Evolutionary conservation across 2,797 vertebrate species (phyloP).

Genomic region (Enteromius anoplus): DNA sequence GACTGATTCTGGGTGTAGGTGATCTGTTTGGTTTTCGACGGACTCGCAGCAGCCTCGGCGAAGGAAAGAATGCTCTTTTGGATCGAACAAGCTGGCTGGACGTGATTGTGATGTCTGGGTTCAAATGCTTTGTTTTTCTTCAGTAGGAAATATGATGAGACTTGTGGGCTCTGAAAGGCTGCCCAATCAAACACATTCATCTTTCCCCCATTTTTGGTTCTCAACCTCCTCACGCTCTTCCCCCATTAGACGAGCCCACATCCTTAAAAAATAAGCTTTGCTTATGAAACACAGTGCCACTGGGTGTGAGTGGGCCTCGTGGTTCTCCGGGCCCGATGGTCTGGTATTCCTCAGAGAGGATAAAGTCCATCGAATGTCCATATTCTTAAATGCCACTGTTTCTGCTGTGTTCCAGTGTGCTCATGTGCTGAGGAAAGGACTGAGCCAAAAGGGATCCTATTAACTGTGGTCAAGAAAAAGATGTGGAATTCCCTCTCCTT

Average conservation of each 20-base stretch:
- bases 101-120: slow-evolving; percentile 63
- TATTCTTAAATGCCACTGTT: slow-evolving; percentile 76
- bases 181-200: slow-evolving; percentile 62
- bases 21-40: slow-evolving; percentile 59
- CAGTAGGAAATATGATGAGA: slow-evolving; percentile 62
- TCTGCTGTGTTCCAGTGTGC: slow-evolving; percentile 57
- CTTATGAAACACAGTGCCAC: slow-evolving; percentile 33
- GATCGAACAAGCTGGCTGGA: slow-evolving; percentile 58
- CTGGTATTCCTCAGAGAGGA: slow-evolving; percentile 52
- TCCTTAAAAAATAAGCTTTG: slow-evolving; percentile 38
- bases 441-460: slow-evolving; percentile 61
- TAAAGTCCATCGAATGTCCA: slow-evolving; percentile 66
- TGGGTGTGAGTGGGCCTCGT: slow-evolving; percentile 30
- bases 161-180: slow-evolving; percentile 62
- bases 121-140: slow-evolving; percentile 65
- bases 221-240: slow-evolving; percentile 51
- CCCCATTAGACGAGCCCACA: slow-evolving; percentile 54
- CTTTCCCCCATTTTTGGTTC: slow-evolving; percentile 51
- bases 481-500: slow-evolving; percentile 50
- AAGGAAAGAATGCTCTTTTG: slow-evolving; percentile 67
- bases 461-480: slow-evolving; percentile 48
- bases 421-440: slow-evolving; percentile 30
- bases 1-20: slow-evolving; percentile 56
- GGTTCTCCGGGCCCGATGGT: slow-evolving; percentile 49
- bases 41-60: slow-evolving; percentile 54